Evolutionary conservation across 2,113 vertebrate genomes (phyloP).

Genomic region (Pachyramphus minor): DNA sequence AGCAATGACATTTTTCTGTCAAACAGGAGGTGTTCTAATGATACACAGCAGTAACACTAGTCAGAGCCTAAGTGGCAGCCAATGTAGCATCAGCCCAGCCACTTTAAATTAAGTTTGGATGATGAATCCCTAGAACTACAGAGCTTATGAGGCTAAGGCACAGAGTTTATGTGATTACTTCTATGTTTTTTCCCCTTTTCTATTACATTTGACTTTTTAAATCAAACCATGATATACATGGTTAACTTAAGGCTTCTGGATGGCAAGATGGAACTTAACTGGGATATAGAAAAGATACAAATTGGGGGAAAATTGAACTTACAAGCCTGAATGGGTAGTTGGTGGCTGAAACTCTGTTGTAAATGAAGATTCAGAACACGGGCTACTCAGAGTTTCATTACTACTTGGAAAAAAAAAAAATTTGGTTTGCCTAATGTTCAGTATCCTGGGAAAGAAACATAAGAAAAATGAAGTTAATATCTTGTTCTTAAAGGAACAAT

Average conservation of each 20-base stretch:
- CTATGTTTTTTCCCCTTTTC: not conserved
- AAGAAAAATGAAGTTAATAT: not conserved
- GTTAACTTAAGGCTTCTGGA: not conserved
- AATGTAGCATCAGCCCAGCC: not conserved
- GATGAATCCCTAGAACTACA: not conserved
- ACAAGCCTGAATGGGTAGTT: not conserved
- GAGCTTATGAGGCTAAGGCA: not conserved
- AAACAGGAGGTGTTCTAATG: slow-evolving; percentile 10
- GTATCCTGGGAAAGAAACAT: not conserved
- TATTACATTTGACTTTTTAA: not conserved
- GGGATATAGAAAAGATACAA: not conserved
- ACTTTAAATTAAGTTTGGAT: slow-evolving; percentile 47
- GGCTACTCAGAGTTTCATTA: not conserved
- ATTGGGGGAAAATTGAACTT: not conserved
- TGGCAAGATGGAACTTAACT: not conserved
- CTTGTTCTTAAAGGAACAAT: not conserved
- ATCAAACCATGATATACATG: not conserved
- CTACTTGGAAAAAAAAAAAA: not conserved
- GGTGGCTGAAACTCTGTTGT: not conserved
- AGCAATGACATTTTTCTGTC: slow-evolving; percentile 2
- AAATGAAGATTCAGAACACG: not conserved
- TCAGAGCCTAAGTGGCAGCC: not conserved
- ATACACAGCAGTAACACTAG: not conserved
- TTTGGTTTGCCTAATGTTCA: not conserved
- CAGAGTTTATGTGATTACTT: not conserved